Base-by-base conservation (phyloP, 2,888 invertebrate species). In the Tethea ocularis region DNA sequence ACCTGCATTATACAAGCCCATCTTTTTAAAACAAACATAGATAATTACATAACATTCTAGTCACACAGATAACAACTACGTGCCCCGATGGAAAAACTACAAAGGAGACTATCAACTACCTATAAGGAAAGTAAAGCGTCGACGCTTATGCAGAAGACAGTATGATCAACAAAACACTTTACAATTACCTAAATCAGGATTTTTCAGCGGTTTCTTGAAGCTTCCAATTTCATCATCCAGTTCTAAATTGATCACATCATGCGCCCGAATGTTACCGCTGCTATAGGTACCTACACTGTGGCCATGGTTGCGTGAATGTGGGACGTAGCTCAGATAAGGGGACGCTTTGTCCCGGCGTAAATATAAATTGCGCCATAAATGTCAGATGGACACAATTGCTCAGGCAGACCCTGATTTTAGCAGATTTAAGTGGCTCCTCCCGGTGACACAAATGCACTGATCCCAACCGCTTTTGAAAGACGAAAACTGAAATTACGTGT, bases 281-380 rank as follows among this genome's bases (percentile, higher is more conserved):
- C 24, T 52, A 52, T 63, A n/a, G n/a, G n/a, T n/a, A n/a, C n/a
- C n/a, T n/a, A 59, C 54, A 71, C 71, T 60, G 57, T 54, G 52
- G 56, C 33, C 57, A 56, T 38, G 23, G 66, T 72, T 55, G 73
- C 73, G 73, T 73, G 61, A 41, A 53, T 73, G 64, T 67, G 67
- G 71, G 71, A 60, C 70, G 62, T n/a, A 54, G 58, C 51, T 55
- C 66, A 75, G 82, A 83, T 79, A 82, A 78, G 77, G 77, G 65
- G 67, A 66, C 68, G 71, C 71, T 73, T 77, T 80, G 77, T 73
- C 75, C 72, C 70, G 71, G 67, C 77, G 77, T 86, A 83, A 86
- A 86, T 87, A 87, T 86, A 86, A 85, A 87, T 87, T 80, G 79
- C 82, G 74, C 81, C 78, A 87, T 88, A 88, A 88, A 88, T 83